These are phyloP conservation scores for Melanargia galathea DNA, from an alignment of 2,888 invertebrate genomes.

Conservation along the genomic window DNA sequence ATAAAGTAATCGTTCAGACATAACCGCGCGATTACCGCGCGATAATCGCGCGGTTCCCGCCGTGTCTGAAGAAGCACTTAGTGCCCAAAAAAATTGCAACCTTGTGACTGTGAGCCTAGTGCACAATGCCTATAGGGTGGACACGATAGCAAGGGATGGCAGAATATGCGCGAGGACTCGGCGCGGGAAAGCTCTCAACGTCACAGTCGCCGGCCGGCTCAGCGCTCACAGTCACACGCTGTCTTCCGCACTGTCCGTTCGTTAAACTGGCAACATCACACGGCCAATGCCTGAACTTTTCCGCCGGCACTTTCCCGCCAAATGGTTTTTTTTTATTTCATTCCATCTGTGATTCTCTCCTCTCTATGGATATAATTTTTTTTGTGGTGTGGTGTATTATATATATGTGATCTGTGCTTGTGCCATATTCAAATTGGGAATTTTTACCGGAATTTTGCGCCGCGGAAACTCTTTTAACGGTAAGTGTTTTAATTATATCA, in stretches of 20 bases:
- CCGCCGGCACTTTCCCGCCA: slow-evolving; percentile 72
- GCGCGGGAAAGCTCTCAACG: slow-evolving; percentile 63
- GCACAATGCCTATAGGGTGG: slow-evolving; percentile 47
- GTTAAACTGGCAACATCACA: slow-evolving; percentile 49
- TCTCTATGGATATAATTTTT: slow-evolving; percentile 48
- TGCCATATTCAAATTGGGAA: slow-evolving; percentile 50
- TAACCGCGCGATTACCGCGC: too few relatives aligned
- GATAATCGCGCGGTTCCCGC: too few relatives aligned
- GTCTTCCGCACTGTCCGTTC: slow-evolving; percentile 52
- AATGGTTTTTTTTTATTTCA: slow-evolving; percentile 46
- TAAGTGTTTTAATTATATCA: slow-evolving; percentile 34
- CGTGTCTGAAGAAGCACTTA: too few relatives aligned
- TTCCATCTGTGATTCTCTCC: slow-evolving; percentile 51
- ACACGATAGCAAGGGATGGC: slow-evolving; percentile 47
- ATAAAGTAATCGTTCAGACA: too few relatives aligned
- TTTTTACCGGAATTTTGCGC: slow-evolving; percentile 45
- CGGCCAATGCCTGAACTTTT: slow-evolving; percentile 65
- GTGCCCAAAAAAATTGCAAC: not conserved
- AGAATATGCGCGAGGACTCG: slow-evolving; percentile 69
- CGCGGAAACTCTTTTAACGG: slow-evolving; percentile 29
- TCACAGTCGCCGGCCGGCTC: slow-evolving; percentile 56
- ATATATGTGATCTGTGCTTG: slow-evolving; percentile 45
- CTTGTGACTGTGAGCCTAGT: slow-evolving; percentile 20
- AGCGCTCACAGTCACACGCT: slow-evolving; percentile 58
- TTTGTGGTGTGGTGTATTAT: slow-evolving; percentile 37